phyloP scores from a whole-genome alignment of 1,140 invertebrate species.

The Philopotamus ludificatus region DNA sequence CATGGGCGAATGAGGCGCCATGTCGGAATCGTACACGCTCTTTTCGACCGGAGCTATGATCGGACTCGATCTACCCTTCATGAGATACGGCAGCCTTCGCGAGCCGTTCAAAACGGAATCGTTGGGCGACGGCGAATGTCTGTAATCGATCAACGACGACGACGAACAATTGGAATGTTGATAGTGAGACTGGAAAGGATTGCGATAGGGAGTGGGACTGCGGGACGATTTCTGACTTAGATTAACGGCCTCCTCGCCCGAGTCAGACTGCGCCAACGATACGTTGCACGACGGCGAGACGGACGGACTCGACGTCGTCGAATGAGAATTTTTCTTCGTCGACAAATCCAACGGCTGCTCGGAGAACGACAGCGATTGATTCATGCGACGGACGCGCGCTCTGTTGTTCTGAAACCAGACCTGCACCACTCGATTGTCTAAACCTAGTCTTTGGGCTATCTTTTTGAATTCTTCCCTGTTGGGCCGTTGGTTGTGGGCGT shows the following conservation, averaged over 20 bases:
- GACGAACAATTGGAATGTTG: constrained; percentile 60
- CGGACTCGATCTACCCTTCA: constrained; percentile 8
- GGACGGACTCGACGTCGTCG: constrained; percentile 58
- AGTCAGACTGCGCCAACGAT: constrained; percentile 59
- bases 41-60: constrained; percentile 61
- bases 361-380: constrained; percentile 50
- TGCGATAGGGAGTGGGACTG: constrained; percentile 59
- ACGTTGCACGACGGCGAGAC: constrained; percentile 62
- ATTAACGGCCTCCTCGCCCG: constrained; percentile 69
- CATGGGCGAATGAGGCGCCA: constrained; percentile 56
- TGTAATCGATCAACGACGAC: constrained; percentile 52
- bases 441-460: constrained; percentile 86
- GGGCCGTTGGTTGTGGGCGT: constrained; percentile 85
- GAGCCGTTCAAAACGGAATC: constrained; percentile 53
- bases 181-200: constrained; percentile 53
- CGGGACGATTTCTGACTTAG: constrained; percentile 68
- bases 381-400: constrained; percentile 81
- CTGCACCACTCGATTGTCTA: constrained; percentile 91
- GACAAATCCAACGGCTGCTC: constrained; percentile 88
- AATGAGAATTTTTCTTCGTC: constrained; percentile 67
- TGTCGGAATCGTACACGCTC: constrained; percentile 60
- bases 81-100: constrained; percentile 44
- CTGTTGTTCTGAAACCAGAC: constrained; percentile 98
- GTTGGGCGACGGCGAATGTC: constrained; percentile 54
- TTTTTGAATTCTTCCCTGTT: constrained; percentile 88